Evolutionary conservation across 2,797 vertebrate species (phyloP).

Genomic region (Urosaurus nigricauda): DNA sequence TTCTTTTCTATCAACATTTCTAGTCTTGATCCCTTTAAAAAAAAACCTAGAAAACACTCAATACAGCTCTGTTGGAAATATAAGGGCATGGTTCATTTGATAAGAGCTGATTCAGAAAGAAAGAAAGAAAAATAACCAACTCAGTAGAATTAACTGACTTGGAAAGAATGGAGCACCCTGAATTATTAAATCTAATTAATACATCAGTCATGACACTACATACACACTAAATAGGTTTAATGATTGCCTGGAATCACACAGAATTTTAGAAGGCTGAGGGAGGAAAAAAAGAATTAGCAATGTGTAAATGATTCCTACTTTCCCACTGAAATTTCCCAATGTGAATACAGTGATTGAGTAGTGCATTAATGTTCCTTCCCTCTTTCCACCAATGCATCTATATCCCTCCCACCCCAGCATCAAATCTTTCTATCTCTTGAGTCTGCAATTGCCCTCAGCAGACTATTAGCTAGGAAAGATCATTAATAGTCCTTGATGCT

Average conservation of each 20-base stretch:
- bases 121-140: not conserved
- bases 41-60: not conserved
- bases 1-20: not conserved
- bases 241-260: constrained; percentile 62
- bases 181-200: constrained; percentile 14
- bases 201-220: not conserved
- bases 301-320: constrained; percentile 57
- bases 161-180: not conserved
- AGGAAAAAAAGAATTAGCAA: constrained; percentile 50
- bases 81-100: not conserved
- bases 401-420: constrained; percentile 48
- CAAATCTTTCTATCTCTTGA: constrained; percentile 60
- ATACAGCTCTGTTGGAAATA: not conserved
- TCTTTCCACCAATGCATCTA: not conserved
- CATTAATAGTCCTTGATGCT: constrained; percentile 66
- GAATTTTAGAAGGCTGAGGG: constrained; percentile 56
- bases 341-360: constrained; percentile 58
- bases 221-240: constrained; percentile 55
- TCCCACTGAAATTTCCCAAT: constrained; percentile 42
- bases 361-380: constrained; percentile 54
- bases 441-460: constrained; percentile 60
- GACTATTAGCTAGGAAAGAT: constrained; percentile 55
- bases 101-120: not conserved
- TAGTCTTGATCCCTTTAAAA: too few relatives aligned
- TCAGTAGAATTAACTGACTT: not conserved